A percentile compares a stretch with the other conserved stretches of the same genome.
These are phyloP conservation scores for Narcine bancroftii DNA, from an alignment of 2,113 vertebrate genomes.

Conservation along the genomic window DNA sequence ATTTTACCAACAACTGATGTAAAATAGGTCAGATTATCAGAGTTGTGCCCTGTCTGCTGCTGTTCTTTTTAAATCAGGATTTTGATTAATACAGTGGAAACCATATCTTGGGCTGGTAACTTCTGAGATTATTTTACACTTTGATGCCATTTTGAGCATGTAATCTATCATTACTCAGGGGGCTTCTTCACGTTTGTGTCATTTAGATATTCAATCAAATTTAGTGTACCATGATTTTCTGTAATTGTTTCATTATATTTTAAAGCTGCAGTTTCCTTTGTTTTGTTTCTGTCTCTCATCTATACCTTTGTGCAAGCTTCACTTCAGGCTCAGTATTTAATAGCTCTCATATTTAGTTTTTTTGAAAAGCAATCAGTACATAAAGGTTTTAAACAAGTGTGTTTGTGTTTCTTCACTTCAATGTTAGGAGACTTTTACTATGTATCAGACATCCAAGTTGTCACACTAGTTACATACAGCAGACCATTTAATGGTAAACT, in stretches of 20 bases:
- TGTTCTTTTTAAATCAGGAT: neutral
- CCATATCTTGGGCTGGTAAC: neutral
- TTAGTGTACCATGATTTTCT: slow-evolving; percentile 42
- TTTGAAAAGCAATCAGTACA: slow-evolving; percentile 45
- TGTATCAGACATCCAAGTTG: neutral
- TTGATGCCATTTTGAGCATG: neutral
- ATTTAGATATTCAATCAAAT: slow-evolving; percentile 40
- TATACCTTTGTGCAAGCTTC: slow-evolving; percentile 36
- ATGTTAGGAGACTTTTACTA: neutral
- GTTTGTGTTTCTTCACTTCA: neutral
- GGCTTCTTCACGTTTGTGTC: slow-evolving; percentile 32
- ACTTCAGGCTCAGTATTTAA: slow-evolving; percentile 41
- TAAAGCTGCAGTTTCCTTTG: slow-evolving; percentile 8
- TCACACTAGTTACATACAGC: neutral
- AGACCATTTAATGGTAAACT: neutral
- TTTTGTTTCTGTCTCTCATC: slow-evolving; percentile 25
- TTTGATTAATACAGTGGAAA: neutral
- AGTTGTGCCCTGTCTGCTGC: neutral
- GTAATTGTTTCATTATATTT: slow-evolving; percentile 37
- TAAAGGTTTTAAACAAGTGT: neutral
- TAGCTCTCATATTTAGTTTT: slow-evolving; percentile 42
- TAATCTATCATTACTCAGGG: neutral
- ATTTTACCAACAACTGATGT: neutral
- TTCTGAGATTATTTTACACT: neutral
- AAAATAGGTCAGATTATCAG: neutral